These are phyloP conservation scores for Drosophila crucigera DNA, from an alignment of 2,888 invertebrate genomes.

Conservation along the genomic window DNA sequence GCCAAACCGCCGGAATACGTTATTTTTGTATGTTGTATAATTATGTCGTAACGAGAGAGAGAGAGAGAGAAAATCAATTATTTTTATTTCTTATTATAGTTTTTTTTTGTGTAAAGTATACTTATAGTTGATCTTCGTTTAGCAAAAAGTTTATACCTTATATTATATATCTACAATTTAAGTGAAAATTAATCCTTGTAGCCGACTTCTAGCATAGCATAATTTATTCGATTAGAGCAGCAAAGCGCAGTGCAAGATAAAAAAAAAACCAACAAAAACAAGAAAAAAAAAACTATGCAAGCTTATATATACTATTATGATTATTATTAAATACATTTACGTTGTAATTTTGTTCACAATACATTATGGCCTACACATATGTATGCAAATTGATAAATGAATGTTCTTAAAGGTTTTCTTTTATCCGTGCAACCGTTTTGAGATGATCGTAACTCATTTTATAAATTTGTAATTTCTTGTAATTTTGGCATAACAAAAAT, in stretches of 20 bases:
- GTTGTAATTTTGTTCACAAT: conserved; percentile 40
- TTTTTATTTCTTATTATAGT: conserved; percentile 41
- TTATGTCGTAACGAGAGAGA: conserved; percentile 22
- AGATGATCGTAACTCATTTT: neutral
- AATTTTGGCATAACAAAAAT: conserved; percentile 1
- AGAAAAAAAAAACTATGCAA: neutral
- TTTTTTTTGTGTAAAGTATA: conserved; percentile 50
- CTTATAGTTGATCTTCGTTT: conserved; percentile 74
- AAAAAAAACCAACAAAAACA: neutral
- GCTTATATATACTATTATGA: conserved; percentile 27
- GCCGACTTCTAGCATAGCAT: conserved; percentile 73
- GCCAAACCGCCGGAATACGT: conserved; percentile 41
- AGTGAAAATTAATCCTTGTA: conserved; percentile 45
- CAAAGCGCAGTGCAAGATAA: conserved; percentile 34
- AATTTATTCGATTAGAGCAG: conserved; percentile 70
- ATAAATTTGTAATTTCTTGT: neutral
- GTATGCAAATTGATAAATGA: conserved; percentile 3
- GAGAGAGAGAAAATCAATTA: conserved; percentile 29
- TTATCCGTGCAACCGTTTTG: neutral
- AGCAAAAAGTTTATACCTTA: conserved; percentile 55
- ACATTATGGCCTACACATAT: conserved; percentile 17
- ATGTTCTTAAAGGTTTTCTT: conserved; percentile 15
- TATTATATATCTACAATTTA: conserved; percentile 48
- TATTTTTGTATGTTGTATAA: conserved; percentile 50
- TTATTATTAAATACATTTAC: conserved; percentile 15